Evolutionary conservation across 1,140 invertebrate species (phyloP).

Genomic region (Cherax quadricarinatus): DNA sequence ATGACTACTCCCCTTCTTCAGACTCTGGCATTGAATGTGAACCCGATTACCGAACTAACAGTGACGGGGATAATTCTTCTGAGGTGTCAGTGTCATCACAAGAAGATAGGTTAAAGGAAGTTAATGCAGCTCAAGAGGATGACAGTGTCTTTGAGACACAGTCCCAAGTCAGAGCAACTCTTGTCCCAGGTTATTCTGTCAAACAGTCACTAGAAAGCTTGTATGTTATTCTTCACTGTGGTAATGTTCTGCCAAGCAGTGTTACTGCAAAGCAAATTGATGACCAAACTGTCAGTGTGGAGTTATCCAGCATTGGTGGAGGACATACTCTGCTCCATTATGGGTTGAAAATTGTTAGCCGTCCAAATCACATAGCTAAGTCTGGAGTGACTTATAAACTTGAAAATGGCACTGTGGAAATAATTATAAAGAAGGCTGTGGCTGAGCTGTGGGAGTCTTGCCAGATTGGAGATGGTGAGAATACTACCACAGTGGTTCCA

Average conservation of each 20-base stretch:
- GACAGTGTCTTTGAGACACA: conserved; percentile 29
- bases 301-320: conserved; percentile 39
- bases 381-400: conserved; percentile 11
- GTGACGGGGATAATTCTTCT: conserved; percentile 47
- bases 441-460: conserved; percentile 14
- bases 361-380: conserved; percentile 11
- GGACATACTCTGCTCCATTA: conserved; percentile 42
- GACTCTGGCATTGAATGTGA: conserved; percentile 54
- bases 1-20: conserved; percentile 33
- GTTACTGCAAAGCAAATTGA: conserved; percentile 4
- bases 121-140: conserved; percentile 18
- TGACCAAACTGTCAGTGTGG: conserved; percentile 1
- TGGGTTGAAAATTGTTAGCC: background rate
- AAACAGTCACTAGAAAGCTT: conserved; percentile 17
- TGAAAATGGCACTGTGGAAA: background rate
- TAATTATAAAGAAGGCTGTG: conserved; percentile 29
- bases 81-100: conserved; percentile 41
- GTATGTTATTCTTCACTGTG: conserved; percentile 3
- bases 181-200: conserved; percentile 29
- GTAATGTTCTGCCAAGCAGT: conserved; percentile 38
- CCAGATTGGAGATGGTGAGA: background rate
- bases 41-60: conserved; percentile 26
- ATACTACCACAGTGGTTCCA: background rate
- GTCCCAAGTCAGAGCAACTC: background rate
- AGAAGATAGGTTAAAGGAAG: conserved; percentile 36